Base-by-base conservation (phyloP, 2,888 invertebrate genomes). In the Agonopterix alstromeriana region DNA sequence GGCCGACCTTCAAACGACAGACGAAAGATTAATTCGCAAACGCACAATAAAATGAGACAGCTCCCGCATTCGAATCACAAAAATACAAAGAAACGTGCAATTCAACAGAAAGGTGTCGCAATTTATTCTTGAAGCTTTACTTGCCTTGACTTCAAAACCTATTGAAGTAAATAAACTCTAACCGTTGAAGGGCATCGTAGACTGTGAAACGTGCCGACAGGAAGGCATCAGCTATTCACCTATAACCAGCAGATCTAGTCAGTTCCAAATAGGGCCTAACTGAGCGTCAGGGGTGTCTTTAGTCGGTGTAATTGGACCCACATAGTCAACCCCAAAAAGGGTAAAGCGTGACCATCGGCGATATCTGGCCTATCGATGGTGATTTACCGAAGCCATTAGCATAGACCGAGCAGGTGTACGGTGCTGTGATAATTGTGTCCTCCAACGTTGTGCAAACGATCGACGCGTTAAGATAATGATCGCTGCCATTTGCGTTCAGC, bases 381-480 rank as follows among this genome's bases (percentile, higher is more conserved):
- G 60, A 67, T 50, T 62, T 65, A 65, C 56, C 50, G 53, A 52
- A 51, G 48, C 58, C 60, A 75, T 77, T 74, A 70, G 66, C 70
- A 66, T 69, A 54, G 10, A 27, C 27, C 57, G 56, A 65, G 69
- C 79, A 78, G 76, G 78, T 78, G 79, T 72, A 60, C 57, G 48
- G 49, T 72, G 59, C 56, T 47, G 49, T 71, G 75, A 73, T 78
- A 77, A 79, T 75, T 72, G 72, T 67, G 65, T 70, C 70, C 66
- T 72, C 65, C 60, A 66, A 61, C 64, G 57, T 57, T 58, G 61
- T 61, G 69, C 63, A 70, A 72, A 65, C 76, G 67, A 74, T 73
- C 63, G 65, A 61, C 67, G 68, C 67, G 64, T 73, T 73, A 65
- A 80, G 81, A 80, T 81, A 77, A 77, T 63, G 63, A 77, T 71